These are phyloP conservation scores for Macrotis lagotis DNA, from an alignment of 2,113 vertebrate genomes.

Conservation along the genomic window DNA sequence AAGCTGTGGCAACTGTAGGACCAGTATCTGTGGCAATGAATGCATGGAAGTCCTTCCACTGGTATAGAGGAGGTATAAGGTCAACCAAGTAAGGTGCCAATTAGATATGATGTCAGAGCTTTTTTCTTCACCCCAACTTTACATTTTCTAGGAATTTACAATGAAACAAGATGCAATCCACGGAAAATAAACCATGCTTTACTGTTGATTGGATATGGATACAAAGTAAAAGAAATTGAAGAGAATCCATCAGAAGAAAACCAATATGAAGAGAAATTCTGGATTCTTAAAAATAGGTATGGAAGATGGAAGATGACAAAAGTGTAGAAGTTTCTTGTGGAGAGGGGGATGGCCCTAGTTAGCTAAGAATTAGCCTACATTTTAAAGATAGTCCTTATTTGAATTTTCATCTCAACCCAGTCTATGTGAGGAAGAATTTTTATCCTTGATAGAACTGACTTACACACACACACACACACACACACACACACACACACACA, in stretches of 20 bases:
- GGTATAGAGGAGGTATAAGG: background rate
- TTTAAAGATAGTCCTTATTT: background rate
- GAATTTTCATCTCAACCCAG: background rate
- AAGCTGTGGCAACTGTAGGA: background rate
- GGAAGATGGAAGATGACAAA: background rate
- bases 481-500: fast-evolving
- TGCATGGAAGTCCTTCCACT: background rate
- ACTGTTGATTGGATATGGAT: background rate
- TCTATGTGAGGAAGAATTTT: background rate
- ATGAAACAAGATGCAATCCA: background rate
- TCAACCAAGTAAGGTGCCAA: background rate
- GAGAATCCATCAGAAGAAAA: background rate
- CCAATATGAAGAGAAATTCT: background rate
- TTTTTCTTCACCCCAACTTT: background rate
- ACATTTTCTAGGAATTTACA: background rate
- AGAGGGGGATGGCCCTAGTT: too few relatives aligned
- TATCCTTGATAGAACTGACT: background rate
- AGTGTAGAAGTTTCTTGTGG: background rate
- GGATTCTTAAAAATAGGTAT: background rate
- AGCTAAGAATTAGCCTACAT: too few relatives aligned
- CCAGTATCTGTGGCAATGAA: background rate
- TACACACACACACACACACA: fast-evolving
- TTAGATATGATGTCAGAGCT: background rate
- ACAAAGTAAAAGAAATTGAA: too few relatives aligned
- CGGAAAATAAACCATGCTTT: background rate